These are phyloP conservation scores for Euzophera pinguis DNA, from an alignment of 2,888 invertebrate species.

Conservation along the genomic window DNA sequence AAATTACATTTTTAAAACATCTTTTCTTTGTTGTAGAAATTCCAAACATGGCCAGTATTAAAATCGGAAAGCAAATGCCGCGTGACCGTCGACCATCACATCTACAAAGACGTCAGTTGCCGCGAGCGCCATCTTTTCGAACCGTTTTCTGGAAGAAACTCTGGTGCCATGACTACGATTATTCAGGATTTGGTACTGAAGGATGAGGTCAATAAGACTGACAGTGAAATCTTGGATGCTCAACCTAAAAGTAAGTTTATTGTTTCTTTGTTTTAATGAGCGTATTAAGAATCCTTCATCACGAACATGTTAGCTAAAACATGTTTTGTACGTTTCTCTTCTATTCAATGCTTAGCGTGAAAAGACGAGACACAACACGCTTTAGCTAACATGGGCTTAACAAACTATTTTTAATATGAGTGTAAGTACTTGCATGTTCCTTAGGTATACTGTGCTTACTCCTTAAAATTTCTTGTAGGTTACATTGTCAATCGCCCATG, in stretches of 20 bases:
- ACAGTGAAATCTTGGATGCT: conserved; percentile 59
- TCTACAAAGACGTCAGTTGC: conserved; percentile 86
- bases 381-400: too few relatives aligned
- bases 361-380: too few relatives aligned
- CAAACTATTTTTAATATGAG: too few relatives aligned
- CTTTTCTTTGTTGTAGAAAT: conserved; percentile 69
- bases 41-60: conserved; percentile 86
- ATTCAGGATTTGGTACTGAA: conserved; percentile 78
- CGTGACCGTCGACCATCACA: conserved; percentile 86
- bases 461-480: too few relatives aligned
- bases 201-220: conserved; percentile 73
- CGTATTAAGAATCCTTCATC: too few relatives aligned
- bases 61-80: conserved; percentile 86
- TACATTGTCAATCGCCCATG: too few relatives aligned
- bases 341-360: too few relatives aligned
- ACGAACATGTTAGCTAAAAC: too few relatives aligned
- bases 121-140: conserved; percentile 86
- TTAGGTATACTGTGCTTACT: too few relatives aligned
- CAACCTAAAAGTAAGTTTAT: conserved; percentile 56
- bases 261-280: background rate
- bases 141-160: conserved; percentile 86
- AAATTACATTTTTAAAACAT: background rate
- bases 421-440: too few relatives aligned
- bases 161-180: conserved; percentile 86
- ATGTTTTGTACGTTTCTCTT: too few relatives aligned